Conservation (phyloP, 2,888 invertebrate genomes). For the Andrena dorsata region DNA sequence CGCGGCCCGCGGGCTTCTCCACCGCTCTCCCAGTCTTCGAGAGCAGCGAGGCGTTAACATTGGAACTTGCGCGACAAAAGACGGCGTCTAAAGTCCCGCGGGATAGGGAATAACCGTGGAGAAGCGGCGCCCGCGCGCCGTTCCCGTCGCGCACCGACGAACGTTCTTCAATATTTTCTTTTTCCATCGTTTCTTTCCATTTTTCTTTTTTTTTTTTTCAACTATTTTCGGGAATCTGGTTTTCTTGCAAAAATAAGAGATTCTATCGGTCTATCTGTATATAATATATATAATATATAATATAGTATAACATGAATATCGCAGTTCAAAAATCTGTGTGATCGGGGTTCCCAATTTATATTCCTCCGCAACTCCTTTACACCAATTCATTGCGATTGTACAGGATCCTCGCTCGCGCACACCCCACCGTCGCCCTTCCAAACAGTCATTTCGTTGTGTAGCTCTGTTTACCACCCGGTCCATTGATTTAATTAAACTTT, state of each 20-base stretch:
- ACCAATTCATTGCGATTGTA: constrained; percentile 26
- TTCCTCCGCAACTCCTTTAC: constrained; percentile 26
- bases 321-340: constrained; percentile 64
- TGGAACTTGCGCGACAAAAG: constrained; percentile 4
- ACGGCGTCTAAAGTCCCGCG: not conserved
- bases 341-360: constrained; percentile 54
- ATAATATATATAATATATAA: constrained; percentile 59
- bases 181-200: constrained; percentile 31
- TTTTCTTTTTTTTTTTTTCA: constrained; percentile 46
- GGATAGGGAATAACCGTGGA: not conserved
- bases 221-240: constrained; percentile 61
- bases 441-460: constrained; percentile 41
- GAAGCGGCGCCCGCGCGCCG: not conserved
- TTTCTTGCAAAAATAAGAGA: constrained; percentile 81
- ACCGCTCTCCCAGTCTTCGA: not conserved
- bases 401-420: constrained; percentile 14
- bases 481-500: constrained; percentile 28
- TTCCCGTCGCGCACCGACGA: constrained; percentile 30
- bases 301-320: constrained; percentile 67
- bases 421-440: constrained; percentile 4
- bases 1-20: not conserved
- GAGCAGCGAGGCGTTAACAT: not conserved
- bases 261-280: constrained; percentile 76
- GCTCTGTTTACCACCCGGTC: constrained; percentile 30
- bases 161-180: constrained; percentile 39